Evolutionary conservation across 2,797 vertebrate genomes (phyloP), one percentile per base, ranked within the genome.

Genomic region (Iguana delicatissima): DNA sequence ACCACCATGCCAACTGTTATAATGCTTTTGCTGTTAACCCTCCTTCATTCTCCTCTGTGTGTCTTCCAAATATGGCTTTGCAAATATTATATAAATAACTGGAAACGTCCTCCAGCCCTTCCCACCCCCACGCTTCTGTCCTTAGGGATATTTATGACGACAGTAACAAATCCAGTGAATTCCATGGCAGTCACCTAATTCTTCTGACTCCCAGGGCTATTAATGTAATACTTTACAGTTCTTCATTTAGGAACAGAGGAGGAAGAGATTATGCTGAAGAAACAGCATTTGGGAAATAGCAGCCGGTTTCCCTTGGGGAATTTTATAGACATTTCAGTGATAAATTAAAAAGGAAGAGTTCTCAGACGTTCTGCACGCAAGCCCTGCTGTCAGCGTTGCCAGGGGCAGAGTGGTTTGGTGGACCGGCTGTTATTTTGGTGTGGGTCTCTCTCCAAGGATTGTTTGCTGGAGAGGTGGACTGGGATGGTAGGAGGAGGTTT

Each of bases 221-320:
- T 91, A 92, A 84, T 84, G 84, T 93, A 93, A 95, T 93, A 82
- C 76, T 94, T 89, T 89, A 86, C 72, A 59, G 86, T 93, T 95
- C 94, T 92, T 92, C 74, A 92, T 77, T 79, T 91, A 38, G 12
- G 84, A 94, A 94, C 94, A 95, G 87, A 94, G 94, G 87, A 94
- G 94, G 96, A 96, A 95, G 94, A 94, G 94, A 94, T 94, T 92
- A 95, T 92, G 91, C 92, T 79, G 69, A 69, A 84, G 90, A 92
- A 69, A 87, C 86, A 91, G 91, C 93, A 24, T 96, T 94, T 94
- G 95, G 92, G 12, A 94, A 95, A 95, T 91, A 87, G 90, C 92
- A 89, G 94, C 95, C 92, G 86, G 84, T 81, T 90, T 96, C 93
- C 91, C 93, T 76, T 35, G 89, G 94, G 93, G 94, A 94, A 80